Evolutionary conservation across 2,113 vertebrate genomes (phyloP).

Genomic region (Labrus mixtus): DNA sequence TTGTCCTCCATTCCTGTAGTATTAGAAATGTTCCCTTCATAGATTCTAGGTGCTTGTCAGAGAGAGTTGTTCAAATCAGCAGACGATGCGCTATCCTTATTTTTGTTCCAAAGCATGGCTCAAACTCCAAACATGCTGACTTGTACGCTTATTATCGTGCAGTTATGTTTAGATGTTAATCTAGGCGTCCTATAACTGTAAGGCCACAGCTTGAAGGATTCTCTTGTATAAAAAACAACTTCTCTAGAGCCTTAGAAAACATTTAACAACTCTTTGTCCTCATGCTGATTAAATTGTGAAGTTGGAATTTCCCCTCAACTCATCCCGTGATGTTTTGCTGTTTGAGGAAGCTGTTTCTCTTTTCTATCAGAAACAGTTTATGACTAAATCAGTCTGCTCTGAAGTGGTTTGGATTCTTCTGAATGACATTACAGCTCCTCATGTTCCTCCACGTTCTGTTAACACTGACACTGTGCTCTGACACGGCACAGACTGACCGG

Average conservation of each 20-base stretch:
- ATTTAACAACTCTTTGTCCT: background rate
- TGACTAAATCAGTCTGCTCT: background rate
- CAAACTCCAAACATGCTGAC: slow-evolving; percentile 6
- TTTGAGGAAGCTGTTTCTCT: background rate
- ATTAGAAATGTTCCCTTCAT: too few species aligned
- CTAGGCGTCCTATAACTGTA: too few species aligned
- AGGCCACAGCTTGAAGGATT: too few species aligned
- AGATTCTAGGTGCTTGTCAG: too few species aligned
- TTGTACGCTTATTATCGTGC: background rate
- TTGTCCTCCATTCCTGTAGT: background rate
- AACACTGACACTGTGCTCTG: too few species aligned
- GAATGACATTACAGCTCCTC: background rate
- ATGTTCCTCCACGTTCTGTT: too few species aligned
- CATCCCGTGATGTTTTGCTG: slow-evolving; percentile 15
- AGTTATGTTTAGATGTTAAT: too few species aligned
- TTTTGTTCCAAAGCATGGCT: too few species aligned
- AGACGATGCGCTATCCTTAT: background rate
- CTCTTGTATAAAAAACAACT: background rate
- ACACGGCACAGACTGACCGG: background rate
- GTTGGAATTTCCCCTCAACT: slow-evolving; percentile 4
- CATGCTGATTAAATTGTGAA: background rate
- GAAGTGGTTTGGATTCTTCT: background rate
- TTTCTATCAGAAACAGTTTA: background rate
- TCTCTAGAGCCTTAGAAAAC: background rate
- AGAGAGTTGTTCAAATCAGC: background rate